phyloP scores from a whole-genome alignment of 2,888 invertebrate species.

The Allophyes oxyacanthae region DNA sequence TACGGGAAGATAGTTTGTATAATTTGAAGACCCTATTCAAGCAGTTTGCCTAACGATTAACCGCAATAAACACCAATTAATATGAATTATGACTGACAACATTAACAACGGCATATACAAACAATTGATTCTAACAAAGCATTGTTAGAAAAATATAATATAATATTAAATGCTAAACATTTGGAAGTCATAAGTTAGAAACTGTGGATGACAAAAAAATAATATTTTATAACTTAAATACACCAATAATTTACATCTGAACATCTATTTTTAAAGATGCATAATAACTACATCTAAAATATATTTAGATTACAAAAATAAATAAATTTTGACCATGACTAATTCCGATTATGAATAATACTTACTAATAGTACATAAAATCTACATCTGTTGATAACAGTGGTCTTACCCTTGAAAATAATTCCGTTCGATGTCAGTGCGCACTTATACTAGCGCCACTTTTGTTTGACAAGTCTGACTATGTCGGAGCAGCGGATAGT shows the following conservation, averaged over 20 bases:
- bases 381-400: conserved; percentile 18
- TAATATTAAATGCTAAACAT: conserved; percentile 22
- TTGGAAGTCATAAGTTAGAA: conserved; percentile 33
- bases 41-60: background rate
- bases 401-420: background rate
- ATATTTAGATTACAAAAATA: conserved; percentile 8
- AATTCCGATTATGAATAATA: conserved; percentile 2
- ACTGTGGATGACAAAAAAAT: conserved; percentile 1
- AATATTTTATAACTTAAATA: no score
- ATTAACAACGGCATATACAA: background rate
- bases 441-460: no score
- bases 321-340: conserved; percentile 14
- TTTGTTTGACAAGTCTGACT: no score
- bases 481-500: no score
- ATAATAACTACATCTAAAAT: conserved; percentile 10
- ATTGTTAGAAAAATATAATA: conserved; percentile 26
- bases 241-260: conserved; percentile 2
- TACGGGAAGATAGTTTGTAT: conserved; percentile 3
- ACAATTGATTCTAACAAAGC: conserved; percentile 29
- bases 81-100: background rate
- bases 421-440: no score
- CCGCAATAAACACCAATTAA: no score
- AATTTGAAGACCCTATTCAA: conserved; percentile 5
- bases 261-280: conserved; percentile 7
- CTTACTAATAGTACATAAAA: background rate